Base-by-base conservation (phyloP, 2,888 invertebrate species). In the Leptopilina drosophilae region DNA sequence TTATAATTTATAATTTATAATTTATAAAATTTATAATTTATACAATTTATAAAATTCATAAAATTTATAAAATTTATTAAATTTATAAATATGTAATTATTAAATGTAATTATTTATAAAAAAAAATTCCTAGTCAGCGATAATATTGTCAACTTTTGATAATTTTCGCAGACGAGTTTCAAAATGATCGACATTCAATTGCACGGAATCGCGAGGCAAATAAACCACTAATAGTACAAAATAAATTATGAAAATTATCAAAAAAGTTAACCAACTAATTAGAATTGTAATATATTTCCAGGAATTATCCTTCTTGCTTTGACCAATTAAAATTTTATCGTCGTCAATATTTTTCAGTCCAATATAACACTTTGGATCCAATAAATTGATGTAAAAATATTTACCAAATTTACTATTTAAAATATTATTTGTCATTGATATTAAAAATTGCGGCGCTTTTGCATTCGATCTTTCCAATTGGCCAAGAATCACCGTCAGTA, bases 231-330 rank as follows among this genome's bases (percentile, higher is more conserved):
- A 7, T 33, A 73, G 12, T 9, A 73, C 33, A 9, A 56, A 5
- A 33, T 73, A 73, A 2, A 40, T 8, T n/a, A 78, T 15, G 26
- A 64, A 12, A 64, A 78, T 64, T 26, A 15, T 20, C 12, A 12
- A n/a, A n/a, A 69, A 78, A 9, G 76, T 53, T 49, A 53, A 20
- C 64, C 66, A 66, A 2, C 77, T 64, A 11, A 65, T 65, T 5
- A 77, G n/a, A 7, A 78, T 42, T n/a, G 33, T n/a, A 11, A 77
- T 33, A 26, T 15, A 77, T 20, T 80, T 59, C 76, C 26, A 79
- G 5, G 15, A 15, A n/a, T 77, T 49, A 26, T 75, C 40, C 49
- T 69, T 26, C 59, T 75, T 67, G 64, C 7, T 53, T 56, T n/a
- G 12, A n/a, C 0, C 53, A 8, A 73, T 56, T 7, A 56, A 73